Evolutionary conservation across 1,140 invertebrate species (phyloP).

Genomic region (Lepidostoma basale): DNA sequence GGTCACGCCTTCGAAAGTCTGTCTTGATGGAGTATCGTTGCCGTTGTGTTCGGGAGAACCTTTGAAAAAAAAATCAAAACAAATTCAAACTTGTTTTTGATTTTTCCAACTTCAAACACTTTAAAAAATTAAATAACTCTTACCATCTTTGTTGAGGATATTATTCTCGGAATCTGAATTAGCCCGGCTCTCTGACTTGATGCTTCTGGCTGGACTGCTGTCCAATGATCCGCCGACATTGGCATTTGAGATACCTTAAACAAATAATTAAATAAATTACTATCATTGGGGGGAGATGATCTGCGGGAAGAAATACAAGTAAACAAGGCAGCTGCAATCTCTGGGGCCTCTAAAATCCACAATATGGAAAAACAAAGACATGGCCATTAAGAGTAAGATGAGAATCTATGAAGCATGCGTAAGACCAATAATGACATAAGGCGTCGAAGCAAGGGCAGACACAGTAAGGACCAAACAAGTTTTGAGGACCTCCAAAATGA

Average conservation of each 20-base stretch:
- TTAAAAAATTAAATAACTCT: slow-evolving; percentile 1
- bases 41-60: slow-evolving; percentile 46
- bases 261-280: no score
- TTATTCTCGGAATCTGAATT: slow-evolving; percentile 41
- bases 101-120: not conserved
- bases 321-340: no score
- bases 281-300: no score
- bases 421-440: no score
- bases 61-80: slow-evolving; percentile 5
- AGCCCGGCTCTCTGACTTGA: slow-evolving; percentile 23
- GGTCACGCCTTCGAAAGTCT: slow-evolving; percentile 55
- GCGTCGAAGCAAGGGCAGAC: no score
- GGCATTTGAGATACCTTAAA: slow-evolving; percentile 21
- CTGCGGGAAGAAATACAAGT: no score
- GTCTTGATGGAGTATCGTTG: slow-evolving; percentile 50
- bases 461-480: no score
- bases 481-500: no score
- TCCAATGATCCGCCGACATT: slow-evolving; percentile 15
- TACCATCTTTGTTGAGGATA: slow-evolving; percentile 37
- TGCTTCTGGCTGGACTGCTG: slow-evolving; percentile 30
- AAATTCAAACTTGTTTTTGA: slow-evolving; percentile 1
- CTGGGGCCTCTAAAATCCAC: no score
- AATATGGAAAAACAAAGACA: no score
- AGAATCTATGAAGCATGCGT: no score
- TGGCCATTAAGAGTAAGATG: no score